Conservation (phyloP, 2,888 invertebrate species). For the Coelopa pilipes region DNA sequence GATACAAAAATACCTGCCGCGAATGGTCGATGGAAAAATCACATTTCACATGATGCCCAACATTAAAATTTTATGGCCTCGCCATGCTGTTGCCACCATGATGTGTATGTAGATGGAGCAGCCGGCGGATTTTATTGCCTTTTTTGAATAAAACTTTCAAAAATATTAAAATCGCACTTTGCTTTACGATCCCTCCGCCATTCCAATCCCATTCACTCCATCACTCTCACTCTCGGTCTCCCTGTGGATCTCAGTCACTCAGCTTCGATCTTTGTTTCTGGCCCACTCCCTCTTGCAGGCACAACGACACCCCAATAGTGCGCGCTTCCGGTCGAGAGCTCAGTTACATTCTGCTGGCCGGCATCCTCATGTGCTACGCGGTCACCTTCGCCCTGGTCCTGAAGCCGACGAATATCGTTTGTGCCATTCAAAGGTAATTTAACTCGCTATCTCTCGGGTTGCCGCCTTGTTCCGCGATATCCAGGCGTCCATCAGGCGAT, state of each 20-base stretch:
- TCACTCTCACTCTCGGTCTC: not conserved
- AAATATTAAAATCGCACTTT: not conserved
- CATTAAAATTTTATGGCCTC: not conserved
- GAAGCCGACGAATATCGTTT: conserved; percentile 86
- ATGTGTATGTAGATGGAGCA: not conserved
- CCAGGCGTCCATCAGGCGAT: too few species aligned
- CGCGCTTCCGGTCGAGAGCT: conserved; percentile 92
- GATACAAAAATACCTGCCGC: too few species aligned
- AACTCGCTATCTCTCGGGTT: not conserved
- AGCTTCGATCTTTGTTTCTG: not conserved
- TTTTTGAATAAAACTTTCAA: not conserved
- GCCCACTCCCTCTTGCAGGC: conserved; percentile 62
- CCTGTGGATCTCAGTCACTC: conserved; percentile 24
- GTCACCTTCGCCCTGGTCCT: conserved; percentile 93
- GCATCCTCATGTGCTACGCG: conserved; percentile 90
- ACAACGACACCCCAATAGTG: conserved; percentile 97
- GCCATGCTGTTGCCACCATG: too few species aligned
- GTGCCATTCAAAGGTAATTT: conserved; percentile 90
- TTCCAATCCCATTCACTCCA: not conserved
- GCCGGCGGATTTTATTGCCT: not conserved
- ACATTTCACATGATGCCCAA: too few species aligned
- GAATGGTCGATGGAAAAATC: not conserved
- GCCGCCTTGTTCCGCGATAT: too few species aligned
- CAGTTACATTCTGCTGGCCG: conserved; percentile 89
- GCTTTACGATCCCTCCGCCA: not conserved